These are phyloP conservation scores for Lutjanus campechanus DNA, from an alignment of 2,797 vertebrate species.

Conservation along the genomic window DNA sequence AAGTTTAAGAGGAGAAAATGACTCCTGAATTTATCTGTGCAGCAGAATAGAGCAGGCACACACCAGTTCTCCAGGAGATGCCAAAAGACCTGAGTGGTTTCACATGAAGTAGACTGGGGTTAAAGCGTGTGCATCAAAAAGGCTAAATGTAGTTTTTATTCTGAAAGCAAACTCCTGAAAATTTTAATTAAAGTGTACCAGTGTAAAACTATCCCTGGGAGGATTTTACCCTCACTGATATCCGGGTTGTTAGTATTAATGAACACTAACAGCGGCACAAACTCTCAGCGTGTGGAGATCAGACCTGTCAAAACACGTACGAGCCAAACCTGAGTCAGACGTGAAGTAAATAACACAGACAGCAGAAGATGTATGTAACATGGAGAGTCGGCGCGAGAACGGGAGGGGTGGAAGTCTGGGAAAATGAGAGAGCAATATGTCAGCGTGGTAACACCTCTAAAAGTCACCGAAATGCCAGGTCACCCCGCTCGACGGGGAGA, in stretches of 20 bases:
- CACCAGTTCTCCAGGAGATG: background rate
- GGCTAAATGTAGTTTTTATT: background rate
- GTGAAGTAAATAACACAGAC: constrained; percentile 39
- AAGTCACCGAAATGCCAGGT: constrained; percentile 90
- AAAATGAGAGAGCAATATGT: constrained; percentile 80
- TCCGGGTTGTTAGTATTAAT: background rate
- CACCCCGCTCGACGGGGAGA: constrained; percentile 76
- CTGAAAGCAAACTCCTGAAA: background rate
- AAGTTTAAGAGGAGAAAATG: background rate
- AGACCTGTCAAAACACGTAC: background rate
- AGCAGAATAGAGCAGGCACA: background rate
- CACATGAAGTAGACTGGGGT: background rate
- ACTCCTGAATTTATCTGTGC: background rate
- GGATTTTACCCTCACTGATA: background rate
- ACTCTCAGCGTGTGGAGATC: background rate
- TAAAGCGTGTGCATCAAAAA: background rate
- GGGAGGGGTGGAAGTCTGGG: constrained; percentile 37
- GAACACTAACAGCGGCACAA: background rate
- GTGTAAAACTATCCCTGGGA: constrained; percentile 2
- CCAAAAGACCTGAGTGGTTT: background rate
- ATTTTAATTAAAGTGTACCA: constrained; percentile 1
- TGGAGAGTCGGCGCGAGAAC: constrained; percentile 13
- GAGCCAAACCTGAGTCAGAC: background rate
- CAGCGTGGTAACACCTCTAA: constrained; percentile 84
- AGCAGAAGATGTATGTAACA: constrained; percentile 44